These are phyloP conservation scores for Corvus hawaiiensis DNA, from an alignment of 2,113 vertebrate species.

Conservation along the genomic window DNA sequence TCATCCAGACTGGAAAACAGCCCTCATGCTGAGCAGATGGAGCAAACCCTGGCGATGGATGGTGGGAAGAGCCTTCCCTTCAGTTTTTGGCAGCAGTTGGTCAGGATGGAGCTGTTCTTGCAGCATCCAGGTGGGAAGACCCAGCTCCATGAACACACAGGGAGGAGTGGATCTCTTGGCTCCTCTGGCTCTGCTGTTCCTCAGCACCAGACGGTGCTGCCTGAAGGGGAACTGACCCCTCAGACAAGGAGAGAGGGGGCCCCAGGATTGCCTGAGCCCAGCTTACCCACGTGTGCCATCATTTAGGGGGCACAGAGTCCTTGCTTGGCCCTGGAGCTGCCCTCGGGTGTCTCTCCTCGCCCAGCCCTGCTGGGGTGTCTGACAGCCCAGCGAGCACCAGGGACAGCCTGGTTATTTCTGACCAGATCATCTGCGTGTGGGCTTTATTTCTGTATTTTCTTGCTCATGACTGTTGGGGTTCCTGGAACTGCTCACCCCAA, in stretches of 20 bases:
- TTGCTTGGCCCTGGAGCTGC: not conserved
- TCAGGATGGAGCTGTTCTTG: not conserved
- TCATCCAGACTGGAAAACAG: not conserved
- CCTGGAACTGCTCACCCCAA: constrained; percentile 1
- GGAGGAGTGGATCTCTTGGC: not conserved
- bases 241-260: not conserved
- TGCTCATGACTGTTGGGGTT: not conserved
- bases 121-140: not conserved
- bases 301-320: not conserved
- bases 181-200: not conserved
- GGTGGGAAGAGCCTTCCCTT: not conserved
- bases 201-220: fast-evolving
- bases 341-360: not conserved
- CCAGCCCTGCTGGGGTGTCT: not conserved
- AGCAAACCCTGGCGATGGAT: not conserved
- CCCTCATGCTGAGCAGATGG: fast-evolving
- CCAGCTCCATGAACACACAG: too few relatives aligned
- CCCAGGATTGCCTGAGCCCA: not conserved
- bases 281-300: fast-evolving
- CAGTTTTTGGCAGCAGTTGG: too few relatives aligned
- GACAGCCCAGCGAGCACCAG: fast-evolving
- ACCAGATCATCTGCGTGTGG: not conserved
- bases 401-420: not conserved
- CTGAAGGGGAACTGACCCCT: not conserved
- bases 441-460: not conserved